Conservation (phyloP, 2,113 vertebrate genomes). For the Panurus biarmicus region DNA sequence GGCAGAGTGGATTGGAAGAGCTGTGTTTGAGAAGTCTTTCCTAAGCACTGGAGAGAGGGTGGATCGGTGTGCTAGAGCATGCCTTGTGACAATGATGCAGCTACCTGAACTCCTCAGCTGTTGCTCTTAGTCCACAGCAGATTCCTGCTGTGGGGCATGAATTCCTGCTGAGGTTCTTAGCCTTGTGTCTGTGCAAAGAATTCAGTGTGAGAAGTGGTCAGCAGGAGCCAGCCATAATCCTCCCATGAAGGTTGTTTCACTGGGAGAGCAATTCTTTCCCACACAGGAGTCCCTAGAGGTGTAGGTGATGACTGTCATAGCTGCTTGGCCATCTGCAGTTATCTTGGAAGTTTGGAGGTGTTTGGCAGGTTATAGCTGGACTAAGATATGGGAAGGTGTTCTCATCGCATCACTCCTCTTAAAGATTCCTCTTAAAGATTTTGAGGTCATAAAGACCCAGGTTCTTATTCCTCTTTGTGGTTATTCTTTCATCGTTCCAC, state of each 20-base stretch:
- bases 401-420: background rate
- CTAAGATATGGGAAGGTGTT: background rate
- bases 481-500: background rate
- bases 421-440: background rate
- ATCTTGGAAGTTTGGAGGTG: background rate
- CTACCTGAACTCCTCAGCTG: background rate
- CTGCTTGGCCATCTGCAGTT: background rate
- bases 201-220: background rate
- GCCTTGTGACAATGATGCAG: rapidly evolving
- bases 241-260: background rate
- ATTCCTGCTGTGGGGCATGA: rapidly evolving
- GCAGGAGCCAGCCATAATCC: background rate
- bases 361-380: background rate
- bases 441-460: background rate
- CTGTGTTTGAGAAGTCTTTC: background rate
- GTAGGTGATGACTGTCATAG: background rate
- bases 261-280: background rate
- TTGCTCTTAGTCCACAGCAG: background rate
- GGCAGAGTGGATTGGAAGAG: background rate
- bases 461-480: background rate
- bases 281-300: background rate
- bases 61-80: background rate
- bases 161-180: background rate
- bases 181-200: background rate
- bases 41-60: background rate